Conservation (phyloP, 2,888 invertebrate genomes). For the Suillia variegata region DNA sequence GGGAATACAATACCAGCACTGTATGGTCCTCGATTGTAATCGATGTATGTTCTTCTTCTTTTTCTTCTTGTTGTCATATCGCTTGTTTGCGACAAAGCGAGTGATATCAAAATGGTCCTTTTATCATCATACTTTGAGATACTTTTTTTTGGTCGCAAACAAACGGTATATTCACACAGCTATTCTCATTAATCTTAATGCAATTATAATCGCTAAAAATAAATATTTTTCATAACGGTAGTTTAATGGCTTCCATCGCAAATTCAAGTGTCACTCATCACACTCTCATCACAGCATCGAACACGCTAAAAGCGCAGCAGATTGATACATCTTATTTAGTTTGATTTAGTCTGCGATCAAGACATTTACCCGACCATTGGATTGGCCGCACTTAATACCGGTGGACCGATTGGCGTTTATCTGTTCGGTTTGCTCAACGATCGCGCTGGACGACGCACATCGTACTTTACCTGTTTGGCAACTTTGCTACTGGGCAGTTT, state of each 20-base stretch:
- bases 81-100: too few species aligned
- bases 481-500: conserved; percentile 81
- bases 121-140: too few species aligned
- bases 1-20: conserved; percentile 76
- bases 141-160: too few species aligned
- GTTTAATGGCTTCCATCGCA: not conserved
- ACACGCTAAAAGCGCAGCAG: not conserved
- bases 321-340: conserved; percentile 65
- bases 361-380: conserved; percentile 88
- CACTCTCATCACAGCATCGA: not conserved
- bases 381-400: conserved; percentile 82
- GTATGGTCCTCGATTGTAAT: conserved; percentile 81
- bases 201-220: not conserved
- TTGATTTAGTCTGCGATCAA: conserved; percentile 85
- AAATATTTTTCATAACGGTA: not conserved
- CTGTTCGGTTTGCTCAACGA: conserved; percentile 86
- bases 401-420: conserved; percentile 89
- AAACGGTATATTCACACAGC: too few species aligned
- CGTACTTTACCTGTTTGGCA: conserved; percentile 84
- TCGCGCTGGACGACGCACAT: conserved; percentile 81
- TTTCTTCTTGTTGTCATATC: conserved; percentile 12
- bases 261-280: not conserved
- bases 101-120: too few species aligned
- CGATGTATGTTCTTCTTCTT: conserved; percentile 78
- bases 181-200: not conserved